Conservation (phyloP, 2,888 invertebrate genomes). For the Phalera bucephala region DNA sequence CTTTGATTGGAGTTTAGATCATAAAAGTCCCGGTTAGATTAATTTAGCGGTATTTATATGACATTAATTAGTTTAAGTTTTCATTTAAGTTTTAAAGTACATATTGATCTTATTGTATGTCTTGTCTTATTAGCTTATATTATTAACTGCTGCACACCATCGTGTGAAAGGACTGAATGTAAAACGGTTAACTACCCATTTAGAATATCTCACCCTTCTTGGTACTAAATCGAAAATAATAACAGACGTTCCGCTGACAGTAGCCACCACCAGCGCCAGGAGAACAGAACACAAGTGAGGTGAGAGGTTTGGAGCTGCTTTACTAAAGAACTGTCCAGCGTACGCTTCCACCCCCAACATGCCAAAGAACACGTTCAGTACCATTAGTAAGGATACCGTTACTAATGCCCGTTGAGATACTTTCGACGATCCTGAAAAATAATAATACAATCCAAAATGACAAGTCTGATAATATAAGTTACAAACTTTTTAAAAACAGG, state of each 20-base stretch:
- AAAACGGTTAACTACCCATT: not conserved
- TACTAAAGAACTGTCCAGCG: slow-evolving; percentile 66
- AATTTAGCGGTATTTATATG: no score
- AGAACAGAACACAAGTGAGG: slow-evolving; percentile 75
- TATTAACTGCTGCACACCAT: no score
- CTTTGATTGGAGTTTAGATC: no score
- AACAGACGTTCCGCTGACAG: slow-evolving; percentile 58
- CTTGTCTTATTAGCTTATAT: no score
- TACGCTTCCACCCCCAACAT: slow-evolving; percentile 48
- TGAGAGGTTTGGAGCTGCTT: slow-evolving; percentile 65
- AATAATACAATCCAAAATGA: no score
- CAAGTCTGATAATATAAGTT: no score
- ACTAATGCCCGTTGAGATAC: slow-evolving; percentile 47
- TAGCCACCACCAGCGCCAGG: slow-evolving; percentile 73
- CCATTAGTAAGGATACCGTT: slow-evolving; percentile 13
- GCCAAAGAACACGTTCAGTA: slow-evolving; percentile 40
- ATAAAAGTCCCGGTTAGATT: no score
- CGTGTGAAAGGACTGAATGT: not conserved
- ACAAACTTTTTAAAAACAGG: no score
- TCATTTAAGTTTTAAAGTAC: no score
- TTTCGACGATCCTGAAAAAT: slow-evolving; percentile 52
- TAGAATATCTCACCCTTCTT: slow-evolving; percentile 52
- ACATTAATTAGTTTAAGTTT: no score
- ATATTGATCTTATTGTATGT: no score
- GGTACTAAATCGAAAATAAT: slow-evolving; percentile 75